Base-by-base conservation (phyloP, 2,113 vertebrate genomes). In the Trichomycterus rosablanca region DNA sequence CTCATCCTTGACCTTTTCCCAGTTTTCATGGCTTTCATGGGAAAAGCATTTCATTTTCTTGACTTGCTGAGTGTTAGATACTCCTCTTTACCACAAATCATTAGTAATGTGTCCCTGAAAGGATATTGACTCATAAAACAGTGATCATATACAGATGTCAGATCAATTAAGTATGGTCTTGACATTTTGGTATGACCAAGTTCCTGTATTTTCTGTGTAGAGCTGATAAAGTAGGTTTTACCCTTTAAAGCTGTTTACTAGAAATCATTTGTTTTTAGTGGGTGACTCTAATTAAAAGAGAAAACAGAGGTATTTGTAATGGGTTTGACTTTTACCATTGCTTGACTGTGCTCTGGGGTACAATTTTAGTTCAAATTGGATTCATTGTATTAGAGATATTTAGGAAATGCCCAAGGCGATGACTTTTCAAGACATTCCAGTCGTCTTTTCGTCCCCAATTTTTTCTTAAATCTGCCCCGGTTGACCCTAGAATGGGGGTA, bases 91-190 rank as follows among this genome's bases (percentile, higher is more conserved):
- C 48, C 23, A 1, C 20, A n/a, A 40, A 64, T 23, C 42, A 49
- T 18, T 65, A 49, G 49, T 34, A 65, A 8, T 24, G 55, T 28
- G 37, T 53, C 52, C 34, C 42, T 59, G 50, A 70, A 59, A 59
- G 37, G 50, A n/a, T 15, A 28, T 40, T 54, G 49, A 65, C 55
- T 59, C 49, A 59, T 32, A 23, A 54, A 45, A 54, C 20, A 34
- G 43, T 22, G 15, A 63, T 63, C 9, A 7, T 18, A 32, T 43
- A 26, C 58, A 70, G 24, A 70, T 70, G 61, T 70, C 46, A 32
- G 48, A 70, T 57, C 55, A 59, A 30, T 49, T 70, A 64, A 51
- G 56, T 57, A n/a, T n/a, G n/a, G n/a, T n/a, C n/a, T n/a, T n/a
- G n/a, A n/a, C n/a, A n/a, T n/a, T n/a, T n/a, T n/a, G n/a, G n/a